Evolutionary conservation across 2,888 invertebrate genomes (phyloP).

Genomic region (Cheilosia urbana): DNA sequence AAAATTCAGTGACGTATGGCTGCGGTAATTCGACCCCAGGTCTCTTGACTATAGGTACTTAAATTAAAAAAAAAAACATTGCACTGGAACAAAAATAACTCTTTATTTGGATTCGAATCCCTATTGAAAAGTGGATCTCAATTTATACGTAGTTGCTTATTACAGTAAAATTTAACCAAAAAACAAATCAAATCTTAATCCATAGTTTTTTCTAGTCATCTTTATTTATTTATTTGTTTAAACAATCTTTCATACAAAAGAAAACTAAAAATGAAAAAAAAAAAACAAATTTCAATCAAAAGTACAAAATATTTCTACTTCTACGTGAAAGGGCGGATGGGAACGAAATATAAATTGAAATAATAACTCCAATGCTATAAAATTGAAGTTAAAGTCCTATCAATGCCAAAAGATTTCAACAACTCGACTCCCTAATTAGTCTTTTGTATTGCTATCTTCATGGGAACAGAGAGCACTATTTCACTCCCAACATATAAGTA

Average conservation of each 20-base stretch:
- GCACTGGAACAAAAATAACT: constrained; percentile 3
- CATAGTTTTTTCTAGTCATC: constrained; percentile 34
- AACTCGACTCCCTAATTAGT: constrained; percentile 12
- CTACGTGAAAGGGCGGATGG: constrained; percentile 20
- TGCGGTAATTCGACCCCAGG: no score
- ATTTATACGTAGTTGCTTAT: constrained; percentile 17
- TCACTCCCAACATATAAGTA: constrained; percentile 3
- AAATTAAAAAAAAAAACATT: not conserved
- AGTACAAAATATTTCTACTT: constrained; percentile 50
- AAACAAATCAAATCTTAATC: not conserved
- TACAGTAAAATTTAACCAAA: constrained; percentile 7
- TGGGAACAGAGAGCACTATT: constrained; percentile 1
- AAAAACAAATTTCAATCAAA: constrained; percentile 45
- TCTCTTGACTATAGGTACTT: no score
- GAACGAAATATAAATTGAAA: constrained; percentile 21
- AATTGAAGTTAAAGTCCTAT: constrained; percentile 50
- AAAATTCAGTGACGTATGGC: no score
- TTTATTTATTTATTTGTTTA: constrained; percentile 53
- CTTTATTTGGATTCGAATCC: constrained; percentile 27
- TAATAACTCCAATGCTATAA: constrained; percentile 40
- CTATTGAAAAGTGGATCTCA: constrained; percentile 4
- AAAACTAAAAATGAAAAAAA: constrained; percentile 22
- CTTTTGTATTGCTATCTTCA: constrained; percentile 6
- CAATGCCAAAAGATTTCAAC: constrained; percentile 35
- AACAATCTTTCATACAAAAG: constrained; percentile 58